A percentile compares a stretch with the other conserved stretches of the same genome.
These are phyloP conservation scores for Epinephelus fuscoguttatus DNA, from an alignment of 2,113 vertebrate genomes.

Conservation along the genomic window DNA sequence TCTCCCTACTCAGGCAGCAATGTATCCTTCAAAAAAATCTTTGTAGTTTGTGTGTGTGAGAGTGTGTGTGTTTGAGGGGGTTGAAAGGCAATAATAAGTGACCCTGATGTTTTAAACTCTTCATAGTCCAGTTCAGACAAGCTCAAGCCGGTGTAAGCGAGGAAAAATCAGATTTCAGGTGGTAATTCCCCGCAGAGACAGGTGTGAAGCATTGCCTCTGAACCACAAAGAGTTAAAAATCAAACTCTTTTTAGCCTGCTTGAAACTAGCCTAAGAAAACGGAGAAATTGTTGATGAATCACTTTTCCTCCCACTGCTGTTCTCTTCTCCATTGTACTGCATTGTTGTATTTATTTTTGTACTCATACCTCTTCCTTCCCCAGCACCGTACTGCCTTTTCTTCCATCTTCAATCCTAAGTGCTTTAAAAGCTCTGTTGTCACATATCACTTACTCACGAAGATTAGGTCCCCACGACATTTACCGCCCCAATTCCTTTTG, in stretches of 20 bases:
- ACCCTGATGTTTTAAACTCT: constrained; percentile 25
- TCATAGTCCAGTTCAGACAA: constrained; percentile 19
- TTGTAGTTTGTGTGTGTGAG: not conserved
- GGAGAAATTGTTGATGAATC: constrained; percentile 78
- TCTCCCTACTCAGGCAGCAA: constrained; percentile 98
- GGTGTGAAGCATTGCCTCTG: constrained; percentile 35
- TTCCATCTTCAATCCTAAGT: constrained; percentile 70
- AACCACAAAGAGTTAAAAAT: constrained; percentile 66
- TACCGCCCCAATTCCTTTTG: constrained; percentile 69
- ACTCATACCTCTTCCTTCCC: constrained; percentile 74
- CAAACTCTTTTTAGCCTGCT: constrained; percentile 65
- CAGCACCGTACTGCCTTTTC: constrained; percentile 57
- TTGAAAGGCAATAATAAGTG: constrained; percentile 15
- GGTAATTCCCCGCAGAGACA: constrained; percentile 34
- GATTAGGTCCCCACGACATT: constrained; percentile 69
- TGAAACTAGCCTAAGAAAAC: constrained; percentile 71
- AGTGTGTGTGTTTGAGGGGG: not conserved
- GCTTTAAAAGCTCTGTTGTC: constrained; percentile 77
- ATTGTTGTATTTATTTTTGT: constrained; percentile 79
- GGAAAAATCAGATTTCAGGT: constrained; percentile 38
- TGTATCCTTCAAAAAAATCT: constrained; percentile 92
- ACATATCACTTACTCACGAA: constrained; percentile 75
- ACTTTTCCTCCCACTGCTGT: constrained; percentile 77
- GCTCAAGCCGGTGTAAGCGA: constrained; percentile 11
- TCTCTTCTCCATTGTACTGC: constrained; percentile 67